These are phyloP conservation scores for Cephus pulcher DNA, from an alignment of 2,888 invertebrate species.

Conservation along the genomic window DNA sequence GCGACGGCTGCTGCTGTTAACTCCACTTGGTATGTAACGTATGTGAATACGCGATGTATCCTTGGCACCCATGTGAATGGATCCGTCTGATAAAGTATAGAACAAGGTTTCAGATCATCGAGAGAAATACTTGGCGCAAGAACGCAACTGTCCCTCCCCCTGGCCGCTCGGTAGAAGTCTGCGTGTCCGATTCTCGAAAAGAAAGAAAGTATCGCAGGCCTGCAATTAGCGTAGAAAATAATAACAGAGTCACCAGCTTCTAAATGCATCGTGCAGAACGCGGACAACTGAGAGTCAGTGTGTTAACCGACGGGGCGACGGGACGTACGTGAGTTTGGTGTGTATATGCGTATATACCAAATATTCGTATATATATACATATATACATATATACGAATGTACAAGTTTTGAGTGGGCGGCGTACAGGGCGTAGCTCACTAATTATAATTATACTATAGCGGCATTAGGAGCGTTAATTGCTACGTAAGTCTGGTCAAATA, in stretches of 20 bases:
- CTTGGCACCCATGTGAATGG: too few relatives aligned
- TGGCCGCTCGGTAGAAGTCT: too few relatives aligned
- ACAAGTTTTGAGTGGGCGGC: conserved; percentile 53
- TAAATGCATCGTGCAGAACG: conserved; percentile 3
- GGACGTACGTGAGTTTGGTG: too few relatives aligned
- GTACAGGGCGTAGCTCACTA: conserved; percentile 63
- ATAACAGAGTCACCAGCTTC: conserved; percentile 20
- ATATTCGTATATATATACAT: neutral
- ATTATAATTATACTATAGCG: conserved; percentile 65
- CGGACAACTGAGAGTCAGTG: neutral
- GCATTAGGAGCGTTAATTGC: conserved; percentile 65
- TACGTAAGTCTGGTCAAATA: conserved; percentile 62
- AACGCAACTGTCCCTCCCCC: too few relatives aligned
- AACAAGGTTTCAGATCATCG: too few relatives aligned
- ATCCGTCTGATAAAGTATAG: too few relatives aligned
- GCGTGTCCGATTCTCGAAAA: conserved; percentile 12
- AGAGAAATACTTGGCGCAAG: too few relatives aligned
- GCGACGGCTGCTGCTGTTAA: too few relatives aligned
- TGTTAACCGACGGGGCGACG: too few relatives aligned
- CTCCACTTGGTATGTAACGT: too few relatives aligned
- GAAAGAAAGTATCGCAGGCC: conserved; percentile 1
- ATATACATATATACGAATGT: neutral
- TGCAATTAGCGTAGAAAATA: conserved; percentile 22
- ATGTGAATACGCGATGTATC: too few relatives aligned
- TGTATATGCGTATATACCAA: neutral